phyloP scores from a whole-genome alignment of 1,140 invertebrate genomes.

The Bombus ignitus region DNA sequence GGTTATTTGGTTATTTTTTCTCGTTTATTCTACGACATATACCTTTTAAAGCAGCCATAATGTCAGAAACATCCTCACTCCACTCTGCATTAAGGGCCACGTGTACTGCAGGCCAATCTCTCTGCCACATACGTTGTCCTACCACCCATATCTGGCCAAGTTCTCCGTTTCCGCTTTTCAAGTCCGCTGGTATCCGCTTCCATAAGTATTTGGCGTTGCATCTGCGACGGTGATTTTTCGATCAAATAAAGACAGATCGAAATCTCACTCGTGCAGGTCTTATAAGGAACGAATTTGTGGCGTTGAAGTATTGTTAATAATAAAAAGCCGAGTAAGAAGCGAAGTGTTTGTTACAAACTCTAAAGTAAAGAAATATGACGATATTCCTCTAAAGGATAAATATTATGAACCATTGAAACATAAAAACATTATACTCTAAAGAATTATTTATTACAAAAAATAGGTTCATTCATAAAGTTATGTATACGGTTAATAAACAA shows the following conservation, averaged over 20 bases:
- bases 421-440: not conserved
- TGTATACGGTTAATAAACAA: not conserved
- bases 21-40: slow-evolving; percentile 28
- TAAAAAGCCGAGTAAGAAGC: not conserved
- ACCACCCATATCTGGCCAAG: slow-evolving; percentile 90
- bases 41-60: slow-evolving; percentile 91
- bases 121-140: slow-evolving; percentile 92
- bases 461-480: not conserved
- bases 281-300: not conserved
- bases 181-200: slow-evolving; percentile 91
- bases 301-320: slow-evolving; percentile 9
- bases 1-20: not conserved
- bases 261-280: slow-evolving; percentile 1
- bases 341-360: not conserved
- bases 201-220: slow-evolving; percentile 95
- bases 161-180: slow-evolving; percentile 89
- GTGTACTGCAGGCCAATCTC: slow-evolving; percentile 91
- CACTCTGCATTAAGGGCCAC: slow-evolving; percentile 87
- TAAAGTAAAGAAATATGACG: not conserved
- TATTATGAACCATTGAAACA: no score
- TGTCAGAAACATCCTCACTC: slow-evolving; percentile 89
- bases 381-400: not conserved
- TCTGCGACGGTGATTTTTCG: slow-evolving; percentile 82
- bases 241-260: slow-evolving; percentile 39
- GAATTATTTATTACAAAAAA: not conserved